Percentiles rank a stretch among this genome's conserved stretches.
Conservation (phyloP, 2,113 vertebrate species). For the Pachycephala philippinensis region DNA sequence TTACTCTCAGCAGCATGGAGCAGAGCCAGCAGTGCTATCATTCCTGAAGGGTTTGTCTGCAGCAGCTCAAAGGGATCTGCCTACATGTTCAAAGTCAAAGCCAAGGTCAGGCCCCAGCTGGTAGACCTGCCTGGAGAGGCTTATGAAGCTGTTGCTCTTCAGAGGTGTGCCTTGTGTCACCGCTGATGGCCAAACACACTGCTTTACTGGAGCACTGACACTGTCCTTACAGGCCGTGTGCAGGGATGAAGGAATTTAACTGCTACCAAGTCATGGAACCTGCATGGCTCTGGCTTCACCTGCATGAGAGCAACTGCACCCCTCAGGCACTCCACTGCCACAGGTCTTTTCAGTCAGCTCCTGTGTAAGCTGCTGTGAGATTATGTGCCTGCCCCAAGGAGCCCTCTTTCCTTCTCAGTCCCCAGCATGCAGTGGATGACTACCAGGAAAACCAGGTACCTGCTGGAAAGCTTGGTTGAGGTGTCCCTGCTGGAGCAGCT, state of each 20-base stretch:
- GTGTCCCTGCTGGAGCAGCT: constrained; percentile 94
- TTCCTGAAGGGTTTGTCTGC: not conserved
- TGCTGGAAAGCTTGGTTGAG: constrained; percentile 99
- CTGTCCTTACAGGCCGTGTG: not conserved
- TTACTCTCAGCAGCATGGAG: not conserved
- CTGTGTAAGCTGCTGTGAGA: not conserved
- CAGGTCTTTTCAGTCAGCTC: not conserved
- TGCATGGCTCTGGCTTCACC: not conserved
- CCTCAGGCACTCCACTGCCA: not conserved
- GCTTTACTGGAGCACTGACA: not conserved
- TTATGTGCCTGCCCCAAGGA: not conserved
- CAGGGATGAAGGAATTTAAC: not conserved
- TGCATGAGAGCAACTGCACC: not conserved
- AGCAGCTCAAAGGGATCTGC: not conserved
- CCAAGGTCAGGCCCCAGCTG: not conserved
- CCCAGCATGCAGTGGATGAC: no score
- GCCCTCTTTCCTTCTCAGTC: not conserved
- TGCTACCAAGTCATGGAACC: not conserved
- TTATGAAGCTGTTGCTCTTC: not conserved
- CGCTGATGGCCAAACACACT: fast-evolving
- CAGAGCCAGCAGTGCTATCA: not conserved
- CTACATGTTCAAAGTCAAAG: not conserved
- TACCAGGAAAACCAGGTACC: constrained; percentile 65
- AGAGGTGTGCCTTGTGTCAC: not conserved
- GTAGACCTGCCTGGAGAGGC: not conserved